Evolutionary conservation across 2,888 invertebrate species (phyloP).

Genomic region (Stenurella melanura): DNA sequence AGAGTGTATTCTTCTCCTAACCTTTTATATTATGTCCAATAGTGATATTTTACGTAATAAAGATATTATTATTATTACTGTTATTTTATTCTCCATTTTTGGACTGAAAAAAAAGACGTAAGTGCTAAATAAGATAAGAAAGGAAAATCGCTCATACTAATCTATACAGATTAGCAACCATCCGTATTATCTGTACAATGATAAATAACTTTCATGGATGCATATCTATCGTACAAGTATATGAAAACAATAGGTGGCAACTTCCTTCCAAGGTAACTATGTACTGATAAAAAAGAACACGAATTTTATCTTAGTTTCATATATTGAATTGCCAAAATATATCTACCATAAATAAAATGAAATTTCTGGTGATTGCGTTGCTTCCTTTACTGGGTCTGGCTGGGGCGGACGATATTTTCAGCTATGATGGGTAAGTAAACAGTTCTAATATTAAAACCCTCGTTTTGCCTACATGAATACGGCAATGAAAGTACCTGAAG

Average conservation of each 20-base stretch:
- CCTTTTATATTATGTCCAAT: no score
- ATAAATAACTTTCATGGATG: neutral
- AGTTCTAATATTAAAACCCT: no score
- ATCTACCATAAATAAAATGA: slow-evolving; percentile 18
- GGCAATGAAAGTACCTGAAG: no score
- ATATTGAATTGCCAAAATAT: neutral
- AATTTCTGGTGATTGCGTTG: neutral
- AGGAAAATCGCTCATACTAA: no score
- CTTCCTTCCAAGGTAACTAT: neutral
- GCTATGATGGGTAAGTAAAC: slow-evolving; percentile 36
- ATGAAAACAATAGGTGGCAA: neutral
- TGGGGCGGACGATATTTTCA: slow-evolving; percentile 5
- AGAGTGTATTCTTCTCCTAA: no score
- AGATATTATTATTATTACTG: no score
- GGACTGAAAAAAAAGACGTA: no score
- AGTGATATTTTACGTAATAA: no score
- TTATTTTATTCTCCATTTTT: no score
- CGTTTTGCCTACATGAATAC: no score
- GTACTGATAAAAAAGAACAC: neutral
- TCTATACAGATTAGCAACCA: no score
- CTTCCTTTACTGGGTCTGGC: slow-evolving; percentile 6
- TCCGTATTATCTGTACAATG: neutral
- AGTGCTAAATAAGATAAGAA: no score
- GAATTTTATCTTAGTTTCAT: slow-evolving; percentile 14
- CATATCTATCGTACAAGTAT: neutral